Evolutionary conservation across 2,797 vertebrate species (phyloP), one percentile per base, ranked within the genome.

Genomic region (Chelonia mydas): DNA sequence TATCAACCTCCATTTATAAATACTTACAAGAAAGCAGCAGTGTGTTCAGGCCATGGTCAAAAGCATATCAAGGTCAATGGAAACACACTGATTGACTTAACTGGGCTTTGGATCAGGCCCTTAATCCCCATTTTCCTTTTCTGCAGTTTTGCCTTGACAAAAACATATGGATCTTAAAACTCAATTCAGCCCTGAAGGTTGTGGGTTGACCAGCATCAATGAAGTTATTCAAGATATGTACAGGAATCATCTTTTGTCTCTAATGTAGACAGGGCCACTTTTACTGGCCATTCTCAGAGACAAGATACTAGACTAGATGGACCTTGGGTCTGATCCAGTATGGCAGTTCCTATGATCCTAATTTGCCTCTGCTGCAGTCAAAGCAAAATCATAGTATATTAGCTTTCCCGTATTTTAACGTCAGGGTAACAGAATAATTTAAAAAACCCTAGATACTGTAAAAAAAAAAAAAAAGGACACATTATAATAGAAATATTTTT

Each of bases 401-500:
- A 83, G 61, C 21, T 89, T 86, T 93, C 93, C 84, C 72, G 95
- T 65, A 65, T 89, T 95, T 78, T 87, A 65, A 77, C 41, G 74
- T 89, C 81, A 94, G 92, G 85, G 83, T 93, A 95, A 95, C 92
- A 92, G 57, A 59, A 59, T 59, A 31, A 33, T 15, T 57, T 21
- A 28, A 28, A 57, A 59, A 59, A 31, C 19, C 9, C 33, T 19
- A 65, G 33, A 65, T 65, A 65, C 33, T 9, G 4, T 65, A 17
- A 41, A 41, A 41, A 17, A 17, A 41, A 41, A 41, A 17, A 65
- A 65, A 65, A n/a, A 16, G 33, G 33, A 65, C n/a, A 65, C n/a
- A 65, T 19, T 4, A n/a, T 17, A n/a, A n/a, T n/a, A 7, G 33
- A 65, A n/a, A 65, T n/a, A n/a, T 65, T n/a, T 61, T n/a, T 65